These are phyloP conservation scores for Rhinella marina DNA, from an alignment of 2,797 vertebrate species.

Conservation along the genomic window DNA sequence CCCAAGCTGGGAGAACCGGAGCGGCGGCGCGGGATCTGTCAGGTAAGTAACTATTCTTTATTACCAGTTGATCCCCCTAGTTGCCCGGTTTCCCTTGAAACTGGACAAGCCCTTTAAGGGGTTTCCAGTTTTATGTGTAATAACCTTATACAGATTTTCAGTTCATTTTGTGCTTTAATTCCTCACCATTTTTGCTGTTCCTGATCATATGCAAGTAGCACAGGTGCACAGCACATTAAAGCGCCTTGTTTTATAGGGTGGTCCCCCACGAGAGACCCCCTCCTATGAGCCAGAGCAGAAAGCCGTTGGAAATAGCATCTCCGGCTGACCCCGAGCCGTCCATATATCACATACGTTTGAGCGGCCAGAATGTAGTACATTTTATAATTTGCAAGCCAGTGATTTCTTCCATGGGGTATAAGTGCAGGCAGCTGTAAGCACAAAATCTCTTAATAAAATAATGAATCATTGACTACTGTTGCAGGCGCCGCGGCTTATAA, in stretches of 20 bases:
- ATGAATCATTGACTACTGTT: not conserved
- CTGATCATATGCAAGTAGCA: not conserved
- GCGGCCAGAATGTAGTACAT: not conserved
- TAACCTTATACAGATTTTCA: no score
- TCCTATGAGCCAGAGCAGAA: not conserved
- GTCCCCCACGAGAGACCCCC: not conserved
- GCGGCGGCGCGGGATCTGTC: no score
- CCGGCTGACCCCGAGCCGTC: not conserved
- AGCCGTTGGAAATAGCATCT: not conserved
- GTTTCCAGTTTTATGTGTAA: no score
- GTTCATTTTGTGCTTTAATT: no score
- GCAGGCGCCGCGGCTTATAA: not conserved
- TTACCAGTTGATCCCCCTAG: no score
- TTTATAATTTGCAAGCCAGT: not conserved
- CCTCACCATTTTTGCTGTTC: not conserved
- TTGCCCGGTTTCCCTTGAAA: no score
- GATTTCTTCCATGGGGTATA: not conserved
- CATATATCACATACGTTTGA: not conserved
- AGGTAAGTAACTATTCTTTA: no score
- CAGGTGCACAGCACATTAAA: not conserved
- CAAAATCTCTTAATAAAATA: constrained; percentile 1
- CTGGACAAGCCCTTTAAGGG: no score
- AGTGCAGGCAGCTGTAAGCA: not conserved
- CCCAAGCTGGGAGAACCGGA: no score
- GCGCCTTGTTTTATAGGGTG: not conserved